These are phyloP conservation scores for Bubo blakistoni DNA, from an alignment of 2,113 vertebrate species.

Conservation along the genomic window DNA sequence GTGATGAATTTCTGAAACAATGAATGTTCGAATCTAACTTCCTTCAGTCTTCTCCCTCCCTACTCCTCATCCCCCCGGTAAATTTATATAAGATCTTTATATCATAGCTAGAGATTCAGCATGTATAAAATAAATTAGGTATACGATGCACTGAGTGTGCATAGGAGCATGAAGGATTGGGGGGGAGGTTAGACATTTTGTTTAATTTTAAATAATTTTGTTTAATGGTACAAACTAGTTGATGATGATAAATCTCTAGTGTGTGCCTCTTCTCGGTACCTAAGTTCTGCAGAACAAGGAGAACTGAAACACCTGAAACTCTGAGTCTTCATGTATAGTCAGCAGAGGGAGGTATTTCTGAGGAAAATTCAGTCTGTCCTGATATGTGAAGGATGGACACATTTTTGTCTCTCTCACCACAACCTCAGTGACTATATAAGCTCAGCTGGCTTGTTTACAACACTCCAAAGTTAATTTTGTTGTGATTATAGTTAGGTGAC, in stretches of 20 bases:
- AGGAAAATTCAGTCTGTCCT: background rate
- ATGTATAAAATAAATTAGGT: background rate
- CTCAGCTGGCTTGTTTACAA: background rate
- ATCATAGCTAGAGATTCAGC: background rate
- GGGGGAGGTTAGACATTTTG: background rate
- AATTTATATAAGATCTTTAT: background rate
- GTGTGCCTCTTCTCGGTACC: background rate
- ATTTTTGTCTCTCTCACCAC: background rate
- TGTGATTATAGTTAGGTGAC: background rate
- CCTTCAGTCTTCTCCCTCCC: background rate
- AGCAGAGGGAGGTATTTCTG: background rate
- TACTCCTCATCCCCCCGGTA: rapidly evolving
- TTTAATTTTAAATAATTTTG: background rate
- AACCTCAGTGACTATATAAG: background rate
- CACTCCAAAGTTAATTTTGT: background rate
- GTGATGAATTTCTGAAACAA: slow-evolving; percentile 22
- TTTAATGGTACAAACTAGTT: background rate
- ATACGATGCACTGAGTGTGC: background rate
- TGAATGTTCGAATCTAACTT: background rate
- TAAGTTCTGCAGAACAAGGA: background rate
- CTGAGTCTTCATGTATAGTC: background rate
- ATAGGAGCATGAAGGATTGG: background rate
- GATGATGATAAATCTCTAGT: background rate
- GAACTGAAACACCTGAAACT: background rate
- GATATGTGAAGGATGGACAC: background rate